Percentiles rank a stretch among this genome's conserved stretches.
These are phyloP conservation scores for Centropristis striata DNA, from an alignment of 2,113 vertebrate species.

Conservation along the genomic window DNA sequence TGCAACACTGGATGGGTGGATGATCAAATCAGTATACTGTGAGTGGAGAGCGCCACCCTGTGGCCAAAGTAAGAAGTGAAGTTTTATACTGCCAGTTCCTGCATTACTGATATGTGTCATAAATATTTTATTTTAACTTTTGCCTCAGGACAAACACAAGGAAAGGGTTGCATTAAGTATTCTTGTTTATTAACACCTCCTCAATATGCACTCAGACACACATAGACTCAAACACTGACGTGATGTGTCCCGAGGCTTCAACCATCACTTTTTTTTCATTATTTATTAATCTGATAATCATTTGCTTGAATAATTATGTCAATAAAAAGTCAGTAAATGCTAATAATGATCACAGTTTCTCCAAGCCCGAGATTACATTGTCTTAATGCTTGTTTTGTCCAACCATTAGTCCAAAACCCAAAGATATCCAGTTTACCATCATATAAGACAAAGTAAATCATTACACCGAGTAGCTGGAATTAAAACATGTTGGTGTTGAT, in stretches of 20 bases:
- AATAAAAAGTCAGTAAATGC: too few species aligned
- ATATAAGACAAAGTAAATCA: not conserved
- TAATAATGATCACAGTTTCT: not conserved
- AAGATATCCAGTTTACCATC: not conserved
- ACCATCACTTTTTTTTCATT: not conserved
- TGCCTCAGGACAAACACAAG: slow-evolving; percentile 53
- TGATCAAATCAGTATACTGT: not conserved
- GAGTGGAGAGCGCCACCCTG: slow-evolving; percentile 54
- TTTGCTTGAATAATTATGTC: not conserved
- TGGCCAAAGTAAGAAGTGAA: slow-evolving; percentile 48
- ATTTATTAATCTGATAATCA: not conserved
- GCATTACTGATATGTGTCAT: slow-evolving; percentile 2
- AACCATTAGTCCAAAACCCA: not conserved
- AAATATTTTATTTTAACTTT: slow-evolving; percentile 49
- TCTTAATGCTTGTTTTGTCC: not conserved
- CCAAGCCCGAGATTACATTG: not conserved
- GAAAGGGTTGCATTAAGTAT: slow-evolving; percentile 47
- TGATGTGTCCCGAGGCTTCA: not conserved
- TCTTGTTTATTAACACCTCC: slow-evolving; percentile 55
- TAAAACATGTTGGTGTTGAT: not conserved
- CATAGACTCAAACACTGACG: not conserved
- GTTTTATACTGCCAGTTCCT: not conserved
- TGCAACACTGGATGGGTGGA: not conserved
- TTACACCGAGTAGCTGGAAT: not conserved
- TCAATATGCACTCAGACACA: slow-evolving; percentile 1